phyloP scores from a whole-genome alignment of 2,888 invertebrate genomes.

The Drosophila putrida region DNA sequence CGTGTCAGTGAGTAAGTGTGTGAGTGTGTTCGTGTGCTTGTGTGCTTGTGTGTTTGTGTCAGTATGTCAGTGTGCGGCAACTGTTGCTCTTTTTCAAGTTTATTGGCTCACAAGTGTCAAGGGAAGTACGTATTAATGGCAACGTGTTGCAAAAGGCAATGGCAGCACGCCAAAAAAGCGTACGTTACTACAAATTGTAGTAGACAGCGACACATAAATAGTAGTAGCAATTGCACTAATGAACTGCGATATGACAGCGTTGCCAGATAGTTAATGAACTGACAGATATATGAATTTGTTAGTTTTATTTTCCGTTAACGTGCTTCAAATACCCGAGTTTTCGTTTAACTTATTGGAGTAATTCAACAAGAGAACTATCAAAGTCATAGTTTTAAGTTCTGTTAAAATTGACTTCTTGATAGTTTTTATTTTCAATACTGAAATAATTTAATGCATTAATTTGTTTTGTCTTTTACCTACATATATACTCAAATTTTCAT shows the following conservation, averaged over 20 bases:
- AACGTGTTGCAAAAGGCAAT: constrained; percentile 73
- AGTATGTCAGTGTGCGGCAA: constrained; percentile 70
- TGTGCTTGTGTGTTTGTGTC: constrained; percentile 32
- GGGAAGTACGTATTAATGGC: constrained; percentile 78
- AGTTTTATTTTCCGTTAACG: background rate
- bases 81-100: constrained; percentile 84
- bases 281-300: background rate
- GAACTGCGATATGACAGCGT: constrained; percentile 33
- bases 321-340: background rate
- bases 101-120: constrained; percentile 81
- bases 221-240: constrained; percentile 49
- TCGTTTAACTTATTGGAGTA: background rate
- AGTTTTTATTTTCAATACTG: too few relatives aligned
- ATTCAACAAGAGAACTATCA: too few relatives aligned
- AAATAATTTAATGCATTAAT: too few relatives aligned
- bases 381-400: too few relatives aligned
- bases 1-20: background rate
- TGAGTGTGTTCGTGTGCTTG: constrained; percentile 16
- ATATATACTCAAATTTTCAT: too few relatives aligned
- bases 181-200: constrained; percentile 54
- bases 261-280: constrained; percentile 40
- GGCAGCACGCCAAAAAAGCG: constrained; percentile 25
- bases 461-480: too few relatives aligned
- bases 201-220: constrained; percentile 47
- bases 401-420: too few relatives aligned